phyloP scores from a whole-genome alignment of 2,113 vertebrate genomes.

The Gulo gulo region DNA sequence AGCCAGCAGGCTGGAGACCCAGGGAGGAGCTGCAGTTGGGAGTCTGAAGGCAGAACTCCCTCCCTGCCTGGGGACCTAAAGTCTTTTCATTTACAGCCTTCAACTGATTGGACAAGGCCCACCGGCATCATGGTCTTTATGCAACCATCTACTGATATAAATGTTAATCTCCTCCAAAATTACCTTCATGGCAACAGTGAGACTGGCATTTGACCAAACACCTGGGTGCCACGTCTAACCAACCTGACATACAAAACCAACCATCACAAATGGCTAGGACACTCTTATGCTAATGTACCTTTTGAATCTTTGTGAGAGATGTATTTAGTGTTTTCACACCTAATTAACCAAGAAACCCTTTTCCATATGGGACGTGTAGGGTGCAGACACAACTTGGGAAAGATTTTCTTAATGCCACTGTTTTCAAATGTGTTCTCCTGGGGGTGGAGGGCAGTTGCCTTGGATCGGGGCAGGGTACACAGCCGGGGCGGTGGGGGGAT shows the following conservation, averaged over 20 bases:
- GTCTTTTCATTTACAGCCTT: not conserved
- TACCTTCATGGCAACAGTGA: not conserved
- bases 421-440: not conserved
- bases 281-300: not conserved
- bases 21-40: fast-evolving
- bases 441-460: not conserved
- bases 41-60: not conserved
- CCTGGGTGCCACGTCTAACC: not conserved
- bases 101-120: not conserved
- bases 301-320: not conserved
- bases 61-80: fast-evolving
- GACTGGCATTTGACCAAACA: not conserved
- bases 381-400: not conserved
- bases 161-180: not conserved
- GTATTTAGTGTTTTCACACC: not conserved
- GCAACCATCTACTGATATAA: not conserved
- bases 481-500: too few relatives aligned
- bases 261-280: not conserved
- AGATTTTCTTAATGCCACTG: not conserved
- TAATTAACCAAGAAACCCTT: not conserved
- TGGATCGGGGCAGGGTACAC: too few relatives aligned
- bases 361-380: too few relatives aligned
- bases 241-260: not conserved
- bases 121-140: not conserved
- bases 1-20: too few relatives aligned